Percentiles rank a stretch among this genome's conserved stretches.
phyloP scores from a whole-genome alignment of 2,113 vertebrate species.

The Nanorana parkeri region DNA sequence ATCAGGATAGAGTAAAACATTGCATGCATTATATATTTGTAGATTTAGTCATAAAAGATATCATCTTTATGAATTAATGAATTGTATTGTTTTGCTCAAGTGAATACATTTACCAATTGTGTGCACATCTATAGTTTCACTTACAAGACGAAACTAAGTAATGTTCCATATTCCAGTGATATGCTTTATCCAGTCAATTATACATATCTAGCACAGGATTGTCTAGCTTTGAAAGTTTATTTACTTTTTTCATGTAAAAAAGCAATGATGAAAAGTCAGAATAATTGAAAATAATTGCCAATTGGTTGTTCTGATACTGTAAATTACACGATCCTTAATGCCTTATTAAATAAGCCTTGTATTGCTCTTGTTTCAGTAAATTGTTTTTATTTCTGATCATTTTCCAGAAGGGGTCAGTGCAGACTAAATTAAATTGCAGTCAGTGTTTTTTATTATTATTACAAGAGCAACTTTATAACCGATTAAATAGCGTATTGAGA shows the following conservation, averaged over 20 bases:
- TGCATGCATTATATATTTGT: slow-evolving; percentile 16
- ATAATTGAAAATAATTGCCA: too few relatives aligned
- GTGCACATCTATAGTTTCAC: slow-evolving; percentile 19
- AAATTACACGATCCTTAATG: too few relatives aligned
- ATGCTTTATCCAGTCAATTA: too few relatives aligned
- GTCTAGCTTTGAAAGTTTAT: too few relatives aligned
- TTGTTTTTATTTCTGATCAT: slow-evolving; percentile 66
- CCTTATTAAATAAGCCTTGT: too few relatives aligned
- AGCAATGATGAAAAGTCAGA: too few relatives aligned
- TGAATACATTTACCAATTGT: slow-evolving; percentile 17
- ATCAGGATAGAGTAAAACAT: slow-evolving; percentile 30
- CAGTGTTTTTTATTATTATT: slow-evolving; percentile 64
- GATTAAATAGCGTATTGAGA: too few relatives aligned
- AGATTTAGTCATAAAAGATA: slow-evolving; percentile 26
- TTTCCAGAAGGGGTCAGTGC: slow-evolving; percentile 66
- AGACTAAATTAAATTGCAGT: slow-evolving; percentile 65
- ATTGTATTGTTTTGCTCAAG: slow-evolving; percentile 25
- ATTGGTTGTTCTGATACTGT: too few relatives aligned
- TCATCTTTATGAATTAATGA: slow-evolving; percentile 10
- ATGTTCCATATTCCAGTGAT: too few relatives aligned
- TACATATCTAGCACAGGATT: too few relatives aligned
- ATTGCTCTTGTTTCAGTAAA: too few relatives aligned
- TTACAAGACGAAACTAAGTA: slow-evolving; percentile 1
- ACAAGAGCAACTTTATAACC: not conserved
- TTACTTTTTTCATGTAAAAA: too few relatives aligned